Evolutionary conservation across 2,113 vertebrate species (phyloP).

Genomic region (Gnathonemus echidnorhynchus): DNA sequence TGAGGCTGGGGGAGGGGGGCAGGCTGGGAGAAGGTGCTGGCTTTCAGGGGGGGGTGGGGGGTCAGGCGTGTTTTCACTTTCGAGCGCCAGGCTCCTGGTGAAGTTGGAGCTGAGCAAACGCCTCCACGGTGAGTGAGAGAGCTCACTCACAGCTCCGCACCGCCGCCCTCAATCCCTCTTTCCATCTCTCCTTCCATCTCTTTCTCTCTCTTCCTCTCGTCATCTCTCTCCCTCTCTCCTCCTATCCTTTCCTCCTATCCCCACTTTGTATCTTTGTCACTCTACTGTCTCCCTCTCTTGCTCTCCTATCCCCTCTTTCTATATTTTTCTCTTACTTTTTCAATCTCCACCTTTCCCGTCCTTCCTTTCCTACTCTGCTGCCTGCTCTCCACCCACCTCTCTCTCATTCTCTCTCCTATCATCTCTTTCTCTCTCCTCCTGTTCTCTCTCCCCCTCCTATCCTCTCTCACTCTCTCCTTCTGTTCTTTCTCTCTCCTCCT

Average conservation of each 20-base stretch:
- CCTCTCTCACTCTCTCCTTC: too few relatives aligned
- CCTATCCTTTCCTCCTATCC: not conserved
- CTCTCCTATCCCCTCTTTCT: not conserved
- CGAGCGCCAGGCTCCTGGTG: not conserved
- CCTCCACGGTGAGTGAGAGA: not conserved
- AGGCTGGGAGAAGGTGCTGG: not conserved
- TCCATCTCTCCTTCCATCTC: not conserved
- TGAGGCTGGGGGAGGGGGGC: constrained; percentile 39
- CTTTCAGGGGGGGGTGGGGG: not conserved
- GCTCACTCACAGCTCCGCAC: too few relatives aligned
- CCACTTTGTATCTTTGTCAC: not conserved
- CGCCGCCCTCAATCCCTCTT: too few relatives aligned
- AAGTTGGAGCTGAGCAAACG: not conserved
- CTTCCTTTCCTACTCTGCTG: not conserved
- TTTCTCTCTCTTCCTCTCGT: not conserved
- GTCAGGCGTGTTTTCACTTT: too few relatives aligned
- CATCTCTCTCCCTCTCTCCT: constrained; percentile 10
- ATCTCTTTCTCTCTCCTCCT: not conserved
- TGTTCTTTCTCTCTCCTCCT: not conserved
- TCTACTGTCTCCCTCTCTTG: not conserved
- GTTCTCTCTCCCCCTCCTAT: not conserved
- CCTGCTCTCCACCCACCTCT: not conserved
- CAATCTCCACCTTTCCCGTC: not conserved
- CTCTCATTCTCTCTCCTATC: not conserved
- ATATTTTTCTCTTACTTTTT: not conserved